These are phyloP conservation scores for Mionectes macconnelli DNA, from an alignment of 2,113 vertebrate species.

Conservation along the genomic window DNA sequence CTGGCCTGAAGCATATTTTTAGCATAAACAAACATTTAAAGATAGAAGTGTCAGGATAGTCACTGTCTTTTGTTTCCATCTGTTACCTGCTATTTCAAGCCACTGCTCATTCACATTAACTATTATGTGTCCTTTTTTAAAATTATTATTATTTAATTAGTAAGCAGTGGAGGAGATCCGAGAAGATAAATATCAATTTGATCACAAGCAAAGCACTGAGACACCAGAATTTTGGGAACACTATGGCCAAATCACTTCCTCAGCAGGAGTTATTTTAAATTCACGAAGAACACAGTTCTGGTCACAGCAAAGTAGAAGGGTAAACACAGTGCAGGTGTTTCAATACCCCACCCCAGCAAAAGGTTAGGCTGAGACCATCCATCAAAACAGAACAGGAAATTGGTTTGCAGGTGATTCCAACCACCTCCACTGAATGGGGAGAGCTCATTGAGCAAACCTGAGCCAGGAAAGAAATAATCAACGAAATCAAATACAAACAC, in stretches of 20 bases:
- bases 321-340: neutral
- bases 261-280: neutral
- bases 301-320: neutral
- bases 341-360: neutral
- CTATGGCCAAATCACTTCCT: neutral
- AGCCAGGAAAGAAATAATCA: neutral
- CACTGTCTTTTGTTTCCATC: conserved; percentile 52
- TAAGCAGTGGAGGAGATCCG: neutral
- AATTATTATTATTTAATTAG: neutral
- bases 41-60: conserved; percentile 43
- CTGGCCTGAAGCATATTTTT: conserved; percentile 52
- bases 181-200: neutral
- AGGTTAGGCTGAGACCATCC: neutral
- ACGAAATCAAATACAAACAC: conserved; percentile 7
- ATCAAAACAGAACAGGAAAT: neutral
- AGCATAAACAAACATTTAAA: conserved; percentile 66
- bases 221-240: neutral
- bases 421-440: neutral
- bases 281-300: neutral
- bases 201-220: neutral
- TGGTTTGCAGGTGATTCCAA: neutral
- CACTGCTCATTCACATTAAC: conserved; percentile 39
- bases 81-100: conserved; percentile 52
- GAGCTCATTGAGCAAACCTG: conserved; percentile 1
- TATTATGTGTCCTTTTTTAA: neutral